phyloP scores from a whole-genome alignment of 2,888 invertebrate genomes.

The Xestoiulus laeticollis region DNA sequence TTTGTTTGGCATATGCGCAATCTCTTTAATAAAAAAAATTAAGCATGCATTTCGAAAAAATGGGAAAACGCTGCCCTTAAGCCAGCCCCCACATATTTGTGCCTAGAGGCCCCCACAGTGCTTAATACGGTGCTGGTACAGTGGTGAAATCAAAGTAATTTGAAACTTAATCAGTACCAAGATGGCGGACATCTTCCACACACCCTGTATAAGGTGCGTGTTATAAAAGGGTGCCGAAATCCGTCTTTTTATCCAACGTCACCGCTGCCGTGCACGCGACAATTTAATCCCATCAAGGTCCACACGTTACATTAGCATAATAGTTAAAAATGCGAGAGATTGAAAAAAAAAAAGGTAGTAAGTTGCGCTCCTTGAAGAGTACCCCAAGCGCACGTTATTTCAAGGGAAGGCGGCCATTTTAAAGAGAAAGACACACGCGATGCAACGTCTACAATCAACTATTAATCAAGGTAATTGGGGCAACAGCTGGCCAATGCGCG shows the following conservation, averaged over 20 bases:
- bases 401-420: slow-evolving; percentile 22
- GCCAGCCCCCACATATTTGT: no score
- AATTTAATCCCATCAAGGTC: slow-evolving; percentile 2
- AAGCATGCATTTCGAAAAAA: no score
- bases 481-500: slow-evolving; percentile 52
- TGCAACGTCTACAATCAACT: slow-evolving; percentile 43
- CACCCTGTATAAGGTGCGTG: neutral
- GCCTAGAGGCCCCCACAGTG: no score
- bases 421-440: slow-evolving; percentile 6
- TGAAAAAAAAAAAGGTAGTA: neutral
- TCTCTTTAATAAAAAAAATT: no score
- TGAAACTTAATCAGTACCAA: no score
- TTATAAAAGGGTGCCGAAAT: neutral
- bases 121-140: no score
- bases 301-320: neutral
- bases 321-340: neutral
- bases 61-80: no score
- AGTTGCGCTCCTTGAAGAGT: slow-evolving; percentile 15
- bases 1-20: no score
- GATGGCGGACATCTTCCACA: neutral
- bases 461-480: slow-evolving; percentile 54
- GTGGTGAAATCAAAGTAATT: no score
- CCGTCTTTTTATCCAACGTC: neutral
- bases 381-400: slow-evolving; percentile 5
- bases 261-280: neutral